A percentile compares a stretch with the other conserved stretches of the same genome.
Evolutionary conservation across 2,888 invertebrate genomes (phyloP).

Genomic region (Craniophora ligustri): DNA sequence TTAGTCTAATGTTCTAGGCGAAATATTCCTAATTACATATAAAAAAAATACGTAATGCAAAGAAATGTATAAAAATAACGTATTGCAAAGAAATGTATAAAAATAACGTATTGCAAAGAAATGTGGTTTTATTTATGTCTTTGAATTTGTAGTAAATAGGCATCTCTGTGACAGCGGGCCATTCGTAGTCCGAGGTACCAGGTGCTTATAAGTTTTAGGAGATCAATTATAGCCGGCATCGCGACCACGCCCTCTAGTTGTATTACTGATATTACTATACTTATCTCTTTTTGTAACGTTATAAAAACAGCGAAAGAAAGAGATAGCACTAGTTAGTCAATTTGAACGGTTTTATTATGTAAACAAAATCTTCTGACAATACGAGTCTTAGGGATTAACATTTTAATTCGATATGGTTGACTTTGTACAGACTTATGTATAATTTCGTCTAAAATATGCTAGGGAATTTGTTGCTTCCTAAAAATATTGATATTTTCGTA

Average conservation of each 20-base stretch:
- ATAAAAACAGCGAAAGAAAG: slow-evolving; percentile 11
- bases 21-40: too few relatives aligned
- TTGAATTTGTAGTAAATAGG: too few relatives aligned
- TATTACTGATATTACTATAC: slow-evolving; percentile 5
- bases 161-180: neutral
- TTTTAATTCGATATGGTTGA: slow-evolving; percentile 25
- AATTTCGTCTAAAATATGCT: too few relatives aligned
- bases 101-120: too few relatives aligned
- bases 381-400: neutral
- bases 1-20: too few relatives aligned
- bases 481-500: slow-evolving; percentile 17
- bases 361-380: too few relatives aligned
- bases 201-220: neutral
- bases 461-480: slow-evolving; percentile 61
- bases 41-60: too few relatives aligned
- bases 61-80: too few relatives aligned
- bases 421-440: slow-evolving; percentile 59
- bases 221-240: neutral
- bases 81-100: too few relatives aligned
- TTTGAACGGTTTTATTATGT: slow-evolving; percentile 21
- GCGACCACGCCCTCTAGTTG: slow-evolving; percentile 27
- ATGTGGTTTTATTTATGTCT: too few relatives aligned
- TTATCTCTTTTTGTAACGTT: slow-evolving; percentile 30
- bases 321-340: slow-evolving; percentile 6
- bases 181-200: slow-evolving; percentile 11